Conservation (phyloP, 2,113 vertebrate species). For the Nestor notabilis region DNA sequence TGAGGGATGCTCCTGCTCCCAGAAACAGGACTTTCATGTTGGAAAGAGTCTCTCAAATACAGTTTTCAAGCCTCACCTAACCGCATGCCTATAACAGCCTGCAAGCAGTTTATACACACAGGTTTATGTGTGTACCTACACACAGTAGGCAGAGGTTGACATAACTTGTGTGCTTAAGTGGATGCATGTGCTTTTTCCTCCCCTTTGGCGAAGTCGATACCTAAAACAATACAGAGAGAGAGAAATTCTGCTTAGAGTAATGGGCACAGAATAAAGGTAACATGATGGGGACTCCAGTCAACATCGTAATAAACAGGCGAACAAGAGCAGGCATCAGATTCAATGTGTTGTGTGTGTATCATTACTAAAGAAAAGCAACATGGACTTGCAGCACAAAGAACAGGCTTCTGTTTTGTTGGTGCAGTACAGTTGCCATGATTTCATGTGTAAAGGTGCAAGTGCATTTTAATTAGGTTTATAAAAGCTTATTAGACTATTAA, state of each 20-base stretch:
- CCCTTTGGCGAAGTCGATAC: slow-evolving; percentile 21
- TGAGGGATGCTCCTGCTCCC: neutral
- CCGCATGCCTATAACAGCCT: neutral
- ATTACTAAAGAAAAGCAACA: neutral
- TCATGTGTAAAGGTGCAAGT: neutral
- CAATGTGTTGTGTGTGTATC: neutral
- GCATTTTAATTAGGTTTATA: neutral
- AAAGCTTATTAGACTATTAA: neutral
- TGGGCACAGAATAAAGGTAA: neutral
- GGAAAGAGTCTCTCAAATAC: neutral
- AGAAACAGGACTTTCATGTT: neutral
- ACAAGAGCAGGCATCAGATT: neutral
- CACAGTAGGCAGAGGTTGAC: neutral
- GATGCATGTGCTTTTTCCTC: neutral
- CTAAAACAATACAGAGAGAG: neutral
- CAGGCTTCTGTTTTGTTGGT: neutral
- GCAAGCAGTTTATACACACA: rapidly evolving
- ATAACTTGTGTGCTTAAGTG: neutral
- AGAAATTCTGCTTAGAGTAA: neutral
- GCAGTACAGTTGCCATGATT: neutral
- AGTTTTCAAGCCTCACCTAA: neutral
- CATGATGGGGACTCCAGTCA: neutral
- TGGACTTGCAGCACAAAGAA: neutral
- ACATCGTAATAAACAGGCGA: neutral
- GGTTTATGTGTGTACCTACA: neutral